Base-by-base conservation (phyloP, 92 coral and sea anemone genomes). In the Umimayanthus kanabou region DNA sequence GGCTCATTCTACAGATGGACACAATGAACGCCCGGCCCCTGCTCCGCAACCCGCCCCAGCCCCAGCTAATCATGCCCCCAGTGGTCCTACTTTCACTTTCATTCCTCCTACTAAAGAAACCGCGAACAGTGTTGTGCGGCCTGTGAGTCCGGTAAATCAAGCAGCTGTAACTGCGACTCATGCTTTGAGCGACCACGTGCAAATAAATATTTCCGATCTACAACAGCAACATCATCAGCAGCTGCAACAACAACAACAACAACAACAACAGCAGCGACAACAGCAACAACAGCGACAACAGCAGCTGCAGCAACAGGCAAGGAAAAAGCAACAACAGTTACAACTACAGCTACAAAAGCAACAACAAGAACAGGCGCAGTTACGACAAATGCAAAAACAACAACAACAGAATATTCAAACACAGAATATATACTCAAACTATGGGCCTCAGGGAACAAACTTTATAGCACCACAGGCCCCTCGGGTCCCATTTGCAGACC, bases 21-120 rank as follows among this genome's bases (percentile, higher is more conserved):
- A 94, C 76, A 89, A 88, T 67, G 73, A 90, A 20, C 50, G 16
- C 65, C 94, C 97, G 20, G 94, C 88, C 76, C 73, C 93, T 28
- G 82, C 94, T 23, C 90, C 95, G 57, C 80, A 86, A 71, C 88
- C 90, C 25, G 76, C 91, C 11, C 57, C 70, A 43, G 84, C 89
- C 78, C 86, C 87, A 64, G 67, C 88, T 22, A 83, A 69, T 8
- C 93, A 91, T 49, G 92, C 91, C 70, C 98, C 99, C 9, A 90
- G 93, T 69, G 98, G 97, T 2, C 95, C 97, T 42, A 95, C 98
- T 0, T 97, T 94, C 86, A 93, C 95, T 3, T 94, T 97, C 78
- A 97, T 95, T 39, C 90, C 98, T 79, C 88, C 94, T 22, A 93
- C 95, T 11, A 74, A 87, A 50, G 81, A 33, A 33, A 53, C 64